phyloP scores from a whole-genome alignment of 37 sponge, comb jelly and placozoan species.

The Oscarella lobularis region DNA sequence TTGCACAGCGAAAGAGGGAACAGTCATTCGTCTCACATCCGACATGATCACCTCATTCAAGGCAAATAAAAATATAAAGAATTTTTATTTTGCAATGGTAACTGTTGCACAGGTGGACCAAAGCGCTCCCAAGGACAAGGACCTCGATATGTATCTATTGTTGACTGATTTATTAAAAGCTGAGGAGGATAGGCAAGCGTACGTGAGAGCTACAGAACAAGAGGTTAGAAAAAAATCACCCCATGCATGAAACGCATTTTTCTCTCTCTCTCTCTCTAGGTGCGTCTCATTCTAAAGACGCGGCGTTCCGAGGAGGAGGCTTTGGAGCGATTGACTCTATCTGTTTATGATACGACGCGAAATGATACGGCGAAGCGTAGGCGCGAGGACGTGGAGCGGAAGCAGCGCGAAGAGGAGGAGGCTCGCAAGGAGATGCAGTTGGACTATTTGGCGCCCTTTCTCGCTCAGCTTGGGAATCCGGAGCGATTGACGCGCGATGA shows the following conservation, averaged over 20 bases:
- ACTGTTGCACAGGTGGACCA: slow-evolving; percentile 56
- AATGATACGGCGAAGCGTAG: slow-evolving; percentile 71
- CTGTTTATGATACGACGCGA: slow-evolving; percentile 85
- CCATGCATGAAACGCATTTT: no score
- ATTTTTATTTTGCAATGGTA: slow-evolving; percentile 7
- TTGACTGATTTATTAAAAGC: slow-evolving; percentile 38
- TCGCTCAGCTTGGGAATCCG: slow-evolving; percentile 78
- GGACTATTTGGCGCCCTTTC: slow-evolving; percentile 92
- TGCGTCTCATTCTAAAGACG: no score
- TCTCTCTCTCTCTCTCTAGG: no score
- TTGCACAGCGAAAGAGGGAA: not conserved
- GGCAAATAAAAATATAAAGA: not conserved
- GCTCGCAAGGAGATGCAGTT: slow-evolving; percentile 78
- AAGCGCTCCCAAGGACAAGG: slow-evolving; percentile 44
- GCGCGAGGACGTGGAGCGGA: slow-evolving; percentile 59
- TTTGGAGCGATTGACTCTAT: no score
- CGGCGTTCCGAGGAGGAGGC: no score
- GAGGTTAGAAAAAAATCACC: slow-evolving; percentile 64
- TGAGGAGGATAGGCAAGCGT: slow-evolving; percentile 42
- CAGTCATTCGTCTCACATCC: not conserved
- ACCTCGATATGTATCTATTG: slow-evolving; percentile 36
- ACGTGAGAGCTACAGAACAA: slow-evolving; percentile 45
- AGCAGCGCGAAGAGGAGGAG: slow-evolving; percentile 67
- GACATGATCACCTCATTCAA: not conserved
- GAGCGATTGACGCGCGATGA: slow-evolving; percentile 16